Evolutionary conservation across 2,888 invertebrate species (phyloP).

Genomic region (Dione vanillae): DNA sequence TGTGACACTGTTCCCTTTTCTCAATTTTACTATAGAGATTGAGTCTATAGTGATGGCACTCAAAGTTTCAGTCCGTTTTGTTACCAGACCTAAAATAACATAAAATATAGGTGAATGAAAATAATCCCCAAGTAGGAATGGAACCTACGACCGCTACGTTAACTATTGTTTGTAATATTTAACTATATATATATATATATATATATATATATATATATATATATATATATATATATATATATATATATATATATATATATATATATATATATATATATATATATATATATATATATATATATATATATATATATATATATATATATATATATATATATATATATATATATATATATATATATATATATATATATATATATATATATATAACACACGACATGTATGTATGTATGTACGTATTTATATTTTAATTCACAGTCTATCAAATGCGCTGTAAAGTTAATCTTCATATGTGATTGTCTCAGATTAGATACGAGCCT

Average conservation of each 20-base stretch:
- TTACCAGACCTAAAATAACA: not conserved
- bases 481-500: constrained; percentile 17
- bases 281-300: too few relatives aligned
- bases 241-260: too few relatives aligned
- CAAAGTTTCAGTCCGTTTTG: not conserved
- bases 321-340: too few relatives aligned
- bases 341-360: not conserved
- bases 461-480: constrained; percentile 18
- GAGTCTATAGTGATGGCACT: too few relatives aligned
- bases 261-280: too few relatives aligned
- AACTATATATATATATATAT: too few relatives aligned
- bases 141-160: not conserved
- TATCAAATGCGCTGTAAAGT: constrained; percentile 4
- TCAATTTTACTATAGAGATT: not conserved
- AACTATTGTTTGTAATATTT: too few relatives aligned
- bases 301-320: too few relatives aligned
- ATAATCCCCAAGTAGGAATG: not conserved
- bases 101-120: too few relatives aligned
- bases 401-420: not conserved
- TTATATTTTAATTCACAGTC: constrained; percentile 11
- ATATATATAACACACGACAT: too few relatives aligned
- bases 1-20: not conserved
- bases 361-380: too few relatives aligned
- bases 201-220: not conserved
- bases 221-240: too few relatives aligned